Evolutionary conservation across 92 coral and sea anemone species (phyloP), one percentile per base, ranked within the genome.

Genomic region (Porites rus): DNA sequence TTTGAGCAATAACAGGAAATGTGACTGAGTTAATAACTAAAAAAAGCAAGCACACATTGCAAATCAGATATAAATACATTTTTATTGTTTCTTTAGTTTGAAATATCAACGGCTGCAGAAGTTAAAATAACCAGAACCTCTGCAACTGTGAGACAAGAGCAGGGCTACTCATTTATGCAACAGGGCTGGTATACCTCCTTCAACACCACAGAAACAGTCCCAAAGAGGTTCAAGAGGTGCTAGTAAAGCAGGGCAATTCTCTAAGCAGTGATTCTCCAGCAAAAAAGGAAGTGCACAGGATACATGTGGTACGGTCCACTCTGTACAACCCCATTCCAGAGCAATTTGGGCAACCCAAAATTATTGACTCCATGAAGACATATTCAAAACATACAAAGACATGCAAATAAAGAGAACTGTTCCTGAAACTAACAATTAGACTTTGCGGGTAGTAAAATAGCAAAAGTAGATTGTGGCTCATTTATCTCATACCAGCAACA

Each of bases 231-330:
- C 77, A 85, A 56, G 87, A 84, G 0, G 51, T 86, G n/a, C 12
- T 72, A 7, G 17, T 90, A 4, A 87, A 90, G 61, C 65, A 75
- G 67, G 87, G 80, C 1, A 86, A 86, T 38, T 7, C 17, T 1
- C 85, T 81, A 8, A 19, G 14, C 31, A 28, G 31, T 28, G 31
- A 28, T 67, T 2, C 56, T 5, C 6, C 65, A 28, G 13, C 86
- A 59, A 84, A 67, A 53, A 28, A 28, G 3, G 31, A 28, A 28
- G 31, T 28, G 31, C 31, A 28, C 4, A 28, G 87, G 7, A 6
- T 71, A 22, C 84, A 85, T 79, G 87, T 79, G 19, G 65, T 85
- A 13, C 38, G 72, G 17, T 90, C 93, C 28, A 90, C 76, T 20
- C 77, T 90, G 1, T 85, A 79, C 51, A 80, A 85, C 28, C 86